phyloP scores from a whole-genome alignment of 35 echinoderm and acorn worm genomes.

The Lytechinus pictus region DNA sequence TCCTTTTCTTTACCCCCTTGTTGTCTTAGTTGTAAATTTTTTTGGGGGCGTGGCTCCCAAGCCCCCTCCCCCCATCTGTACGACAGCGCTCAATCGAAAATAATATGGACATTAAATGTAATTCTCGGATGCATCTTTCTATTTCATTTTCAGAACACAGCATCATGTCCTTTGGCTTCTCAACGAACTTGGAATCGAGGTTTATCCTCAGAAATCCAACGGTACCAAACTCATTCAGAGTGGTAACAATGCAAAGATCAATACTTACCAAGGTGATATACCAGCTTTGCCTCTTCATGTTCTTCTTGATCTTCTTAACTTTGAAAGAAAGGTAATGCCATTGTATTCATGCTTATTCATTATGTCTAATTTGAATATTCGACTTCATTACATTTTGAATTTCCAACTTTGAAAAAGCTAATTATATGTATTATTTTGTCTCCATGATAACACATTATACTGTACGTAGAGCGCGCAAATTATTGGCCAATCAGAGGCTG shows the following conservation, averaged over 20 bases:
- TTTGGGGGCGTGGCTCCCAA: not conserved
- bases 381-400: not conserved
- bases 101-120: not conserved
- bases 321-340: conserved; percentile 13
- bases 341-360: not conserved
- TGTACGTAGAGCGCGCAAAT: too few species aligned
- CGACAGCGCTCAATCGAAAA: too few species aligned
- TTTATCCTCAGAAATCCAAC: not conserved
- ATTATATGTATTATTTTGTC: too few species aligned
- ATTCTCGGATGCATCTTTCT: not conserved
- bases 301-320: not conserved
- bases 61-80: not conserved
- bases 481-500: too few species aligned
- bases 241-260: not conserved
- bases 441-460: too few species aligned
- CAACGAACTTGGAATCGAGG: conserved; percentile 34
- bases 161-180: conserved; percentile 38
- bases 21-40: too few species aligned
- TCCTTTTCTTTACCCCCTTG: too few species aligned
- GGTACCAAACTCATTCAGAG: conserved; percentile 18
- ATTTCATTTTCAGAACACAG: not conserved
- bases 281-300: not conserved
- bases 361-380: not conserved
- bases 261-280: not conserved
- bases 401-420: too few species aligned